phyloP scores from a whole-genome alignment of 2,888 invertebrate genomes.

The Esperia sulphurella region DNA sequence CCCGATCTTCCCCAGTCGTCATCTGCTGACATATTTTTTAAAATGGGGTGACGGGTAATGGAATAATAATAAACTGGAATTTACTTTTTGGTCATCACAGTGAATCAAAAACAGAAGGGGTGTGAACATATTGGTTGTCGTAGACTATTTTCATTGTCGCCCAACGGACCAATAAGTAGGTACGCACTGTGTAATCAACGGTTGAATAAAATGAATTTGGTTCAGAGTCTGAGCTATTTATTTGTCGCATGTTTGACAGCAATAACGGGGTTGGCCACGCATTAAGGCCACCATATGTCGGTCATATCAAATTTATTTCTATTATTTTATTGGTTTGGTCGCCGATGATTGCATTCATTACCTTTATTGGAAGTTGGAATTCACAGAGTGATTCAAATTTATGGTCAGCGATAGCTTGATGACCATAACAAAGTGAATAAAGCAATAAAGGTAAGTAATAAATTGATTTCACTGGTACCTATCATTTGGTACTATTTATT shows the following conservation, averaged over 20 bases:
- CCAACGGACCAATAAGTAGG: constrained; percentile 58
- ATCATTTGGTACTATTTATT: constrained; percentile 29
- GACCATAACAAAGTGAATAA: constrained; percentile 70
- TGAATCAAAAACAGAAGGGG: constrained; percentile 75
- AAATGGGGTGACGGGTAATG: constrained; percentile 75
- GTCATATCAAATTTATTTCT: constrained; percentile 79
- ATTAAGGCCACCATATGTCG: constrained; percentile 76
- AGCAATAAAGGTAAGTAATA: constrained; percentile 72
- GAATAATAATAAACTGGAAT: constrained; percentile 80
- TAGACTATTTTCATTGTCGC: constrained; percentile 70
- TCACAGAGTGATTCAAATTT: constrained; percentile 75
- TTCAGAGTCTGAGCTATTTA: constrained; percentile 66
- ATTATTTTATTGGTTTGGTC: constrained; percentile 76
- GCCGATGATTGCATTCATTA: constrained; percentile 75
- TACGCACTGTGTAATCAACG: constrained; percentile 67
- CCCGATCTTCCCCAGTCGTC: constrained; percentile 57
- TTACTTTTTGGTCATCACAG: constrained; percentile 76
- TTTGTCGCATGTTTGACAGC: constrained; percentile 79
- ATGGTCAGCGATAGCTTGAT: constrained; percentile 70
- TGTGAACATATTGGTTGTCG: constrained; percentile 73
- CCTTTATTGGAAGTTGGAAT: constrained; percentile 76
- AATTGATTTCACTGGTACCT: constrained; percentile 55
- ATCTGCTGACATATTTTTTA: constrained; percentile 77
- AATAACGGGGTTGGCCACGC: constrained; percentile 75
- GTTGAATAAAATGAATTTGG: constrained; percentile 67